Conservation (phyloP, 1,140 invertebrate species). For the Ruditapes philippinarum region DNA sequence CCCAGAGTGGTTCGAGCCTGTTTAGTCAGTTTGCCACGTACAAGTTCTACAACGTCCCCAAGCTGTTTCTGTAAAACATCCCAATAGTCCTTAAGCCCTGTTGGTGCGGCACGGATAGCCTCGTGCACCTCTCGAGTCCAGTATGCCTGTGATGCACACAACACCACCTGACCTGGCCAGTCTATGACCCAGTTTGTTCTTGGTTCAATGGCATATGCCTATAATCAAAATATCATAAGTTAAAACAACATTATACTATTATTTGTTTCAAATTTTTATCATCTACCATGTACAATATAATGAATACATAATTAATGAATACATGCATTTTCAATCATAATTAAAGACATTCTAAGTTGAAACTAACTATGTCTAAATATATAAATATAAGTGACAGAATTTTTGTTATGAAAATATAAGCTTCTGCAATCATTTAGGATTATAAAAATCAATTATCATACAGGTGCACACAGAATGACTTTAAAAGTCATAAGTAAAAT, state of each 20-base stretch:
- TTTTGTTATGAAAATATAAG: too few relatives aligned
- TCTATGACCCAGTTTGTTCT: slow-evolving; percentile 86
- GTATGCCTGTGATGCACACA: slow-evolving; percentile 87
- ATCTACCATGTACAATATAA: too few relatives aligned
- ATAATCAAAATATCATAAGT: not conserved
- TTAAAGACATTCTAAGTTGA: too few relatives aligned
- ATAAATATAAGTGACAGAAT: too few relatives aligned
- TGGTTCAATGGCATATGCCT: slow-evolving; percentile 84
- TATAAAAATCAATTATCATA: too few relatives aligned
- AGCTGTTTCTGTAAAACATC: slow-evolving; percentile 84
- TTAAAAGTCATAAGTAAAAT: too few relatives aligned
- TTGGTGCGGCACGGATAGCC: slow-evolving; percentile 79
- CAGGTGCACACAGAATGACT: too few relatives aligned
- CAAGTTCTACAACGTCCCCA: slow-evolving; percentile 85
- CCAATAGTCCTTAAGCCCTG: slow-evolving; percentile 83
- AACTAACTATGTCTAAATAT: too few relatives aligned
- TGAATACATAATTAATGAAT: too few relatives aligned
- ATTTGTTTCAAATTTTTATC: too few relatives aligned
- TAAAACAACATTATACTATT: not conserved
- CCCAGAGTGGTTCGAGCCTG: slow-evolving; percentile 86
- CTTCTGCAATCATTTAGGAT: too few relatives aligned
- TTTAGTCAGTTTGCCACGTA: slow-evolving; percentile 86
- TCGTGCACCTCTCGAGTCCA: slow-evolving; percentile 87
- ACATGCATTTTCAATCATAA: too few relatives aligned
- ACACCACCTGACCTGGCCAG: slow-evolving; percentile 87